Percentiles rank a stretch among this genome's conserved stretches.
phyloP scores from a whole-genome alignment of 2,797 vertebrate species.

The Chrysocyon brachyurus region DNA sequence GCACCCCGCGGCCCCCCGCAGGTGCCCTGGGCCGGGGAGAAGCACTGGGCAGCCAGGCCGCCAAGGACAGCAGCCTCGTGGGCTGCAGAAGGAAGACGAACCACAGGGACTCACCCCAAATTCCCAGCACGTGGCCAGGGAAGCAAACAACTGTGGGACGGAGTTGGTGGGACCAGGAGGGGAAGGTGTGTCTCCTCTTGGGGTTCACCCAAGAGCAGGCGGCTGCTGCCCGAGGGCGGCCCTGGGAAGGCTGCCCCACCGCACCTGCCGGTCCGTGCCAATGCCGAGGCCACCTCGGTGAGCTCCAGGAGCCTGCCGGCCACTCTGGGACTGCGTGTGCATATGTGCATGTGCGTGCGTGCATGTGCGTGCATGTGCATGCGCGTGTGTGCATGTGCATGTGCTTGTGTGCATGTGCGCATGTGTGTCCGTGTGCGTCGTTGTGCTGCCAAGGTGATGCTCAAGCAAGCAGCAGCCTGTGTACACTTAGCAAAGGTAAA shows the following conservation, averaged over 20 bases:
- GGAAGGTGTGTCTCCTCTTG: background rate
- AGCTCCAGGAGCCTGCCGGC: slow-evolving; percentile 8
- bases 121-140: background rate
- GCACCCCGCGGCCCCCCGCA: no score
- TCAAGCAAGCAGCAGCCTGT: slow-evolving; percentile 43
- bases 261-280: no score
- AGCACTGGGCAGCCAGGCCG: no score
- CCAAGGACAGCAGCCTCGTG: no score
- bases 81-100: background rate
- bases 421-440: background rate
- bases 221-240: background rate
- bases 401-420: background rate
- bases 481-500: slow-evolving; percentile 43
- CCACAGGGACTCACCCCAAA: background rate
- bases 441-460: background rate
- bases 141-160: background rate
- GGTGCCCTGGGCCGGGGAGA: no score
- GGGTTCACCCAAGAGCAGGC: background rate
- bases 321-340: background rate
- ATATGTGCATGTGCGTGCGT: background rate
- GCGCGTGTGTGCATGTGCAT: background rate
- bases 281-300: slow-evolving; percentile 68
- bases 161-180: no score
- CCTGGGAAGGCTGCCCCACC: slow-evolving; percentile 54
- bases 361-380: no score